Conservation (phyloP, 2,888 invertebrate genomes). For the Pristionchus fissidentatus region DNA sequence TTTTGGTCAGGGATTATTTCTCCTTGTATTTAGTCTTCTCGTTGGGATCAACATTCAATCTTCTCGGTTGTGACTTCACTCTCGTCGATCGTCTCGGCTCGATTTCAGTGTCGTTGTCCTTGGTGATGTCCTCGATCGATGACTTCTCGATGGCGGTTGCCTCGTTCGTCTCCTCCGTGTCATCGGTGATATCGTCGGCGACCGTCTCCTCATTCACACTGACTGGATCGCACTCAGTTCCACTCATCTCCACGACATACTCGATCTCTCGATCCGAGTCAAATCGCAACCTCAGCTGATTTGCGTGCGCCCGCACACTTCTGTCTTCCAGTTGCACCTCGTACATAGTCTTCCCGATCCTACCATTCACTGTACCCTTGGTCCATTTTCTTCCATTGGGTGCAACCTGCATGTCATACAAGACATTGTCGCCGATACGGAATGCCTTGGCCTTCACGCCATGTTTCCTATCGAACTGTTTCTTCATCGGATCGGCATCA, state of each 20-base stretch:
- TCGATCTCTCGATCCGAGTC: not conserved
- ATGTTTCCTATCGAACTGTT: too few relatives aligned
- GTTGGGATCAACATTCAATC: not conserved
- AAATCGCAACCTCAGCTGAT: not conserved
- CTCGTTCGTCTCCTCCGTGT: not conserved
- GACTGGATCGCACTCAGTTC: too few relatives aligned
- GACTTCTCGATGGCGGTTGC: not conserved
- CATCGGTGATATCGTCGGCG: not conserved
- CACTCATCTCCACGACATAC: not conserved
- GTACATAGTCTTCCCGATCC: not conserved
- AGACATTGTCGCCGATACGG: not conserved
- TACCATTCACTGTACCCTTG: not conserved
- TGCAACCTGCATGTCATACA: not conserved
- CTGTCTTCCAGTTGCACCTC: not conserved
- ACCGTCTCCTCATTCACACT: not conserved
- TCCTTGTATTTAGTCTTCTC: not conserved
- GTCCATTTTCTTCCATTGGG: not conserved
- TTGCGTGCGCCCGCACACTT: not conserved
- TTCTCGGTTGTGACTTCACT: not conserved
- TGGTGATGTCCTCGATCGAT: too few relatives aligned
- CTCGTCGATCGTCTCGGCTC: not conserved
- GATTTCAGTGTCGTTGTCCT: not conserved
- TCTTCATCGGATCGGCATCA: not conserved
- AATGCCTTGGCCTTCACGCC: not conserved
- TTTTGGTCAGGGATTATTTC: not conserved